phyloP scores from a whole-genome alignment of 2,797 vertebrate genomes.

The Peromyscus nudipes region DNA sequence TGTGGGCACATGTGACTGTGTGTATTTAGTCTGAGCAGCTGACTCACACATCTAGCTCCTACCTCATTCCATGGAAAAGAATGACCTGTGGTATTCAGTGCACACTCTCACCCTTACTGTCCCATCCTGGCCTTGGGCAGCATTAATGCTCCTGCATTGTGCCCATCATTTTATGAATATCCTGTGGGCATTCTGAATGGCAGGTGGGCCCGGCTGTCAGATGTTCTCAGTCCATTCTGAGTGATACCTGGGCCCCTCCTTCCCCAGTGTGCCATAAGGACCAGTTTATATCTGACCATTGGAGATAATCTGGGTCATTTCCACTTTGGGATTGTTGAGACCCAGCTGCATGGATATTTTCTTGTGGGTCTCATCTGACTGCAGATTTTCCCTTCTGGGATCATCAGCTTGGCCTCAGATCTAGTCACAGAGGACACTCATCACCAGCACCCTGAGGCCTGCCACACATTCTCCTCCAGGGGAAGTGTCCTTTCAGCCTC shows the following conservation, averaged over 20 bases:
- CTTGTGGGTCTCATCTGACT: not conserved
- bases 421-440: too few species aligned
- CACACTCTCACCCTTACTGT: too few species aligned
- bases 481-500: not conserved
- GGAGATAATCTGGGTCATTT: not conserved
- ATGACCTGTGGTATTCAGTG: not conserved
- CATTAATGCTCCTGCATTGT: not conserved
- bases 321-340: too few species aligned
- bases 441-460: not conserved
- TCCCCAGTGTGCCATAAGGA: too few species aligned
- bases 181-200: not conserved
- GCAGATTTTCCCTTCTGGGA: not conserved
- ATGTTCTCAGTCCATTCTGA: not conserved
- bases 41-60: not conserved
- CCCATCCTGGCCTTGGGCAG: not conserved
- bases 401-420: not conserved
- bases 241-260: too few species aligned
- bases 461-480: too few species aligned
- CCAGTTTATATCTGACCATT: too few species aligned
- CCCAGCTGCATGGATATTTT: rapidly evolving
- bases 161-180: not conserved
- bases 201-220: too few species aligned
- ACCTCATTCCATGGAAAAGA: too few species aligned
- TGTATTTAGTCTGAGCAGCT: not conserved
- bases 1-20: not conserved